phyloP scores from a whole-genome alignment of 30 jellyfish, hydroid and myxozoan genomes.

The Aurelia coerulea region DNA sequence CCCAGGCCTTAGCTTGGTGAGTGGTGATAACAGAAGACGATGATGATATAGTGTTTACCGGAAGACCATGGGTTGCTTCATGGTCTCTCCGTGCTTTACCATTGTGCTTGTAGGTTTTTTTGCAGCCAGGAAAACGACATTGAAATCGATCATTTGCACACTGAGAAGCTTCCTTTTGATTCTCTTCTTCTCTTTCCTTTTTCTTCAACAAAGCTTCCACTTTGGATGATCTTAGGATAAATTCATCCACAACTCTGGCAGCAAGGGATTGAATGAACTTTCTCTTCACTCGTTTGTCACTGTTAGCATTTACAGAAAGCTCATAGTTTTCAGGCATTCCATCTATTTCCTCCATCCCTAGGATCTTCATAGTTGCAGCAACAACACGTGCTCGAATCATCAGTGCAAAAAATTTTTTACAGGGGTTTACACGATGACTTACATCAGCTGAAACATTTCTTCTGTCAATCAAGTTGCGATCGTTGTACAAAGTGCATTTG shows the following conservation, averaged over 20 bases:
- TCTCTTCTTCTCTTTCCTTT: conserved; percentile 7
- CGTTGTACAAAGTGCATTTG: not conserved
- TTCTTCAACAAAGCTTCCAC: conserved; percentile 9
- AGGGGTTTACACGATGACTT: not conserved
- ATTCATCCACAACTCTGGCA: conserved; percentile 3
- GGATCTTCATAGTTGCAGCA: not conserved
- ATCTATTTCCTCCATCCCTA: conserved; percentile 11
- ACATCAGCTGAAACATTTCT: conserved; percentile 1
- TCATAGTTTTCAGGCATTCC: not conserved
- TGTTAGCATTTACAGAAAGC: conserved; percentile 3
- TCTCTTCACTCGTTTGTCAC: not conserved
- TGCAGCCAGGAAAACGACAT: conserved; percentile 20
- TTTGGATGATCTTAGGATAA: conserved; percentile 18
- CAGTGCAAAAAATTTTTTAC: not conserved
- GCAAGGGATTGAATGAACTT: not conserved
- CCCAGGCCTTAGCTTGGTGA: too few species aligned
- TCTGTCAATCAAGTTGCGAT: not conserved
- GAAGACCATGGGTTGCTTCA: conserved; percentile 15
- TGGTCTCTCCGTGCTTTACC: conserved; percentile 14
- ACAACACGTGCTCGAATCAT: not conserved
- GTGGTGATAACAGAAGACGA: too few species aligned
- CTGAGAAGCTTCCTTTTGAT: not conserved
- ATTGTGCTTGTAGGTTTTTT: conserved; percentile 4
- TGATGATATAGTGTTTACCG: too few species aligned
- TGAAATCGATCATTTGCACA: not conserved